Conservation (phyloP, 2,113 vertebrate species). For the Sinocyclocheilus anshuiensis region DNA sequence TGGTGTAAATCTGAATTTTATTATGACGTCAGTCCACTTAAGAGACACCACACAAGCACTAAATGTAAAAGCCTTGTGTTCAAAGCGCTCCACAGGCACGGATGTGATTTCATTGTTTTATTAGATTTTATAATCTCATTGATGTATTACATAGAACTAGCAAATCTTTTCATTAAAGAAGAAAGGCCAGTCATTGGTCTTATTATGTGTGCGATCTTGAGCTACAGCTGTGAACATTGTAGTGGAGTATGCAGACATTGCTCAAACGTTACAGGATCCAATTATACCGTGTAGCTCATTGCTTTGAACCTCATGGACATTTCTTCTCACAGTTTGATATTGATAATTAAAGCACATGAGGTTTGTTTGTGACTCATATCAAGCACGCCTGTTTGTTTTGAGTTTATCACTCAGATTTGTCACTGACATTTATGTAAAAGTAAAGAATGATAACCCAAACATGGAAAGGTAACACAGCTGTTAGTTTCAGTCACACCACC, state of each 20-base stretch:
- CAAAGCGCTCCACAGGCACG: neutral
- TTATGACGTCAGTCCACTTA: neutral
- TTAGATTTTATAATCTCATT: neutral
- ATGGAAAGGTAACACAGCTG: neutral
- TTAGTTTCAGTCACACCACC: neutral
- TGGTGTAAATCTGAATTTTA: neutral
- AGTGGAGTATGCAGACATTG: neutral
- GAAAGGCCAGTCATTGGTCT: neutral
- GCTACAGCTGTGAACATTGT: neutral
- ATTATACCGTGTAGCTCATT: neutral
- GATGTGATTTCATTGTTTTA: neutral
- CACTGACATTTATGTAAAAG: neutral
- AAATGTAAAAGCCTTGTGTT: neutral
- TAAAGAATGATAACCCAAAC: neutral
- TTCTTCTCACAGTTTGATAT: neutral
- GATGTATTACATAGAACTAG: neutral
- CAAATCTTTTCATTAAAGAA: neutral
- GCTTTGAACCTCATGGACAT: neutral
- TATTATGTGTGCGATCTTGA: neutral
- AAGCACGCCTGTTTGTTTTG: neutral
- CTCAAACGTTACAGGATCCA: neutral
- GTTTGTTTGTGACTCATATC: conserved; percentile 1
- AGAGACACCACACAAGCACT: neutral
- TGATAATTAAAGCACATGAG: neutral
- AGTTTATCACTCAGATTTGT: conserved; percentile 9